Base-by-base conservation (phyloP, 2,888 invertebrate genomes). In the Lycia hirtaria region DNA sequence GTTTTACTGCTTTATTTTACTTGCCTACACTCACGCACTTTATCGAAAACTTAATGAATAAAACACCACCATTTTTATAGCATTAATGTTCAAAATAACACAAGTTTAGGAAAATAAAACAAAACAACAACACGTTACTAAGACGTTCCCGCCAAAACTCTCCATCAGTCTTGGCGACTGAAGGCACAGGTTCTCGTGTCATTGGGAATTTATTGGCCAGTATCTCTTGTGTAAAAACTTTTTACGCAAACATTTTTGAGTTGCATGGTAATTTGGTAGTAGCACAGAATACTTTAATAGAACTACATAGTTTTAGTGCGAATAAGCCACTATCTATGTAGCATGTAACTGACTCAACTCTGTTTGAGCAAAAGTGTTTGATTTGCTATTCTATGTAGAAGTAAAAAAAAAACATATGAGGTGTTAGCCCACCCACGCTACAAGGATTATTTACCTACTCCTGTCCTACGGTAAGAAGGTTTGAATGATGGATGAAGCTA, bases 191-290 rank as follows among this genome's bases (percentile, higher is more conserved):
- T 64, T 62, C 68, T 63, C 65, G 60, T 67, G 54, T 69, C 67
- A 65, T 64, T 59, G 60, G 66, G 66, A 73, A 76, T 77, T 79
- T 77, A 76, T 74, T 75, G 71, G 73, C 73, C 73, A 75, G 77
- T 77, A n/a, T 24, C 24, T 24, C 6, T 9, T 24, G 3, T 22
- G 22, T 22, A n/a, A n/a, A n/a, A n/a, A 22, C 12, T 38, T 15
- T 38, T 22, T 38, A 38, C 12, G 3, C 3, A 22, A 3, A 12
- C 12, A 38, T 38, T 22, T 22, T 12, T 38, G 9, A 17, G 4
- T 10, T 17, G 1, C 15, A 1, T 33, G 17, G 2, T 35, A 35
- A 7, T 6, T 9, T 17, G 1, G 3, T 35, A 17, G 2, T 17
- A 4, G 9, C 12, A 4, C n/a, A 12, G 4, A 30, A n/a, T 2